Conservation (phyloP, 2,797 vertebrate species). For the Pampus argenteus region DNA sequence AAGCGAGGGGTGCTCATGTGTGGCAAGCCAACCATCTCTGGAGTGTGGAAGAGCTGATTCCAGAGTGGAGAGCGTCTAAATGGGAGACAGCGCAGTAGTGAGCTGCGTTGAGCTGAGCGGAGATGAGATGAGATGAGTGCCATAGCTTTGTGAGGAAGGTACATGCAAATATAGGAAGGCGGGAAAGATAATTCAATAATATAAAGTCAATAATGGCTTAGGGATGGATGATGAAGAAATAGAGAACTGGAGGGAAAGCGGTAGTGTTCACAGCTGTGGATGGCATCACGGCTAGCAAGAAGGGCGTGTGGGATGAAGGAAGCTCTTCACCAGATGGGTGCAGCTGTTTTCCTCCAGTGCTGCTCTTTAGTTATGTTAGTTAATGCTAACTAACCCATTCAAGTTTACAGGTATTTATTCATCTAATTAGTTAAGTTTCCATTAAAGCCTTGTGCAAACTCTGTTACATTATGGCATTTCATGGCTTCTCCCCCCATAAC, state of each 20-base stretch:
- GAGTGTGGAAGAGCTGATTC: constrained; percentile 68
- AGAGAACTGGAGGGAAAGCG: constrained; percentile 12
- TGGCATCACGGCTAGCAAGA: constrained; percentile 53
- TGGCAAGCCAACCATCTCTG: constrained; percentile 68
- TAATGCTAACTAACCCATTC: neutral
- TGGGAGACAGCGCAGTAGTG: constrained; percentile 44
- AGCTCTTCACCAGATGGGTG: constrained; percentile 62
- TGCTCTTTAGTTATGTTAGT: constrained; percentile 13
- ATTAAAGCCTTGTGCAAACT: constrained; percentile 1
- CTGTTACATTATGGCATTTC: neutral
- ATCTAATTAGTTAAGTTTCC: neutral
- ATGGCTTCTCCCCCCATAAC: neutral
- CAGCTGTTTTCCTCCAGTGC: constrained; percentile 65
- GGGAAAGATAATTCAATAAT: constrained; percentile 67
- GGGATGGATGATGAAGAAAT: constrained; percentile 47
- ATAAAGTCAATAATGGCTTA: constrained; percentile 74
- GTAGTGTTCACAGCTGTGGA: constrained; percentile 66
- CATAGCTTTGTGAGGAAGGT: constrained; percentile 28
- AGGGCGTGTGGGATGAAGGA: constrained; percentile 46
- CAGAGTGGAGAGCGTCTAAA: constrained; percentile 63
- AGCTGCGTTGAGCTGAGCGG: constrained; percentile 42
- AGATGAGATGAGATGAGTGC: constrained; percentile 56
- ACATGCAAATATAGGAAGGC: constrained; percentile 27
- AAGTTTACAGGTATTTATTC: neutral
- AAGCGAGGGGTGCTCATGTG: constrained; percentile 71